These are phyloP conservation scores for Kryphioiulus occultus DNA, from an alignment of 2,888 invertebrate genomes.

Conservation along the genomic window DNA sequence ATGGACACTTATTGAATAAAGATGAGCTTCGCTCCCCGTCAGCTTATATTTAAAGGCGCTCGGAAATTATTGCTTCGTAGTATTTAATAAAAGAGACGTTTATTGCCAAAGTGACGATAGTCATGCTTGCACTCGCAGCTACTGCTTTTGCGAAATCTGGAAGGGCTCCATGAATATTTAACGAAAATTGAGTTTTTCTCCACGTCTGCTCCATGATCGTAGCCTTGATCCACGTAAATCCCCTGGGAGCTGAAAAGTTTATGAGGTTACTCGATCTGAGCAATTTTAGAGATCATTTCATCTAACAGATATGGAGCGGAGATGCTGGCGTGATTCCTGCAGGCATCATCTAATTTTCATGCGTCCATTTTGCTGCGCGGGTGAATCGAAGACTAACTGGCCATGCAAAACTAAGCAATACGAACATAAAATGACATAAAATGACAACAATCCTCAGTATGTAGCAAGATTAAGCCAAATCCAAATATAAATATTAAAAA, in stretches of 20 bases:
- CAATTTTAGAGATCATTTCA: conserved; percentile 24
- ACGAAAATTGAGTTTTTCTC: conserved; percentile 36
- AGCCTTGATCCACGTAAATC: conserved; percentile 29
- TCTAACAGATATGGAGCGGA: not conserved
- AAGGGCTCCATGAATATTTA: conserved; percentile 27
- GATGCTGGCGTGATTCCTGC: not conserved
- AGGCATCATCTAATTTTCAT: not conserved
- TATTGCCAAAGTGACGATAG: conserved; percentile 32
- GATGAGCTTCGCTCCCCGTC: conserved; percentile 18
- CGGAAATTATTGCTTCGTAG: conserved; percentile 6
- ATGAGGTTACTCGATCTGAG: conserved; percentile 28
- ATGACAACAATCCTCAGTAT: no score
- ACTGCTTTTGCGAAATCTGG: not conserved
- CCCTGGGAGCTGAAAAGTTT: conserved; percentile 11
- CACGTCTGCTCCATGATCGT: conserved; percentile 27
- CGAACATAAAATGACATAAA: no score
- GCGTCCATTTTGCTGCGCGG: not conserved
- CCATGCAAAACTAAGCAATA: no score
- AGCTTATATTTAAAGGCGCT: conserved; percentile 39
- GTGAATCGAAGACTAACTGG: no score
- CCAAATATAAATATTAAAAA: no score
- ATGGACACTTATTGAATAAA: conserved; percentile 30
- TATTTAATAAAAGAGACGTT: conserved; percentile 32
- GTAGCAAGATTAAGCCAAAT: no score
- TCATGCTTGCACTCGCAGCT: not conserved